Base-by-base conservation (phyloP, 2,113 vertebrate genomes). In the Hyperoodon ampullatus region DNA sequence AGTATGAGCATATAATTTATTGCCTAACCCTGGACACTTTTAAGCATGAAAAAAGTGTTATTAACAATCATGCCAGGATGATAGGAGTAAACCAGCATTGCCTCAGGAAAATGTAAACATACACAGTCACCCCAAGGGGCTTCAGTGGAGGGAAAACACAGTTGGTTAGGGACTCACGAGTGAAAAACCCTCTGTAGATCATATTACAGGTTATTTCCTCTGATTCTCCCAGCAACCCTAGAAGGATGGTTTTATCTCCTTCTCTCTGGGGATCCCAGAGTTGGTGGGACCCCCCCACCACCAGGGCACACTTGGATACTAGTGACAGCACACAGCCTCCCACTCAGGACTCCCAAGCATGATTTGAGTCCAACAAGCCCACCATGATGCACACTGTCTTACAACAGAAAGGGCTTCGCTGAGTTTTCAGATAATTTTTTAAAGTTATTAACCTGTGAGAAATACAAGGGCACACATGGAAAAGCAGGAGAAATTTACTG, bases 301-400 rank as follows among this genome's bases (percentile, higher is more conserved):
- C 12, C 75, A 44, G 28, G 58, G 55, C 21, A 21, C 28, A 35
- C 30, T 66, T 75, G n/a, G 16, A 74, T 3, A 80, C 44, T 50
- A 70, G 26, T 30, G 15, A 39, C 18, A 33, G 24, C 65, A 26
- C 23, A 21, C 21, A 13, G 26, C 55, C 15, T 28, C 39, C 65
- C 33, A 66, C 33, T 35, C 30, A 35, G 55, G 44, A 39, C 12
- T 55, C 33, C 18, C 44, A 72, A 14, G 39, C 28, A 21, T 3
- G 39, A 2, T 23, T 39, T 47, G 26, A 66, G 85, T n/a, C 28
- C 58, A 53, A 19, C 10, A 6, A 26, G 5, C 7, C 39, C 18
- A 47, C 11, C 16, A 5, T 18, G 33, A 15, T 2, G 8, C 33
- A 26, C 0, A 1, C 23, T 8, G 3, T 7, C 24, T 35, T 21